phyloP scores from a whole-genome alignment of 2,797 vertebrate genomes.

The Loriculus beryllinus region DNA sequence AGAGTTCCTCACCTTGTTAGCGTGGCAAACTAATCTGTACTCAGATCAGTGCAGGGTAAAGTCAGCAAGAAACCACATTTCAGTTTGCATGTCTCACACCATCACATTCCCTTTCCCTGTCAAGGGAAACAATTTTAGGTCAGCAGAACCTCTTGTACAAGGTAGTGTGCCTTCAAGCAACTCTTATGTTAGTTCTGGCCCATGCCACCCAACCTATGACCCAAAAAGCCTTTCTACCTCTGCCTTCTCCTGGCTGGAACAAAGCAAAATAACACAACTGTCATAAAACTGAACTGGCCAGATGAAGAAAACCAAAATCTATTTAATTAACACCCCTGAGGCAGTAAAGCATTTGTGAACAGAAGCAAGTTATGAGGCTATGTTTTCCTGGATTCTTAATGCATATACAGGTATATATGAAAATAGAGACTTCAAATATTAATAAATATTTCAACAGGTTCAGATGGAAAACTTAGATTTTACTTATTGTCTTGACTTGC shows the following conservation, averaged over 20 bases:
- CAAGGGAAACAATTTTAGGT: neutral
- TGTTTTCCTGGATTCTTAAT: neutral
- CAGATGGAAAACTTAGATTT: neutral
- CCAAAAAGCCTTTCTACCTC: neutral
- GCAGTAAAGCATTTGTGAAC: neutral
- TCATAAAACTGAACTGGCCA: neutral
- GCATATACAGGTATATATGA: neutral
- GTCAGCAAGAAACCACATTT: neutral
- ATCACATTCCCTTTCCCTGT: neutral
- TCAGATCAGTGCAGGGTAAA: neutral
- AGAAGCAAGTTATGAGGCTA: neutral
- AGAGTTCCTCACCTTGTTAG: neutral
- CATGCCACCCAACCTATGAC: neutral
- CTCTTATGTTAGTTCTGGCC: neutral
- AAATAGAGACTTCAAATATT: neutral
- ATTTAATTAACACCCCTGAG: neutral
- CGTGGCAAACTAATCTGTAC: neutral
- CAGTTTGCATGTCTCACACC: neutral
- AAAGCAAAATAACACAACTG: neutral
- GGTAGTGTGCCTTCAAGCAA: fast-evolving
- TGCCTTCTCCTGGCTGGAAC: neutral
- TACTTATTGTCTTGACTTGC: neutral
- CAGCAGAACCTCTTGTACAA: neutral
- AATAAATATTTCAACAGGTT: neutral
- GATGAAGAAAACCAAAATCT: neutral